These are phyloP conservation scores for Antennarius maculatus DNA, from an alignment of 2,797 vertebrate genomes.

Conservation along the genomic window DNA sequence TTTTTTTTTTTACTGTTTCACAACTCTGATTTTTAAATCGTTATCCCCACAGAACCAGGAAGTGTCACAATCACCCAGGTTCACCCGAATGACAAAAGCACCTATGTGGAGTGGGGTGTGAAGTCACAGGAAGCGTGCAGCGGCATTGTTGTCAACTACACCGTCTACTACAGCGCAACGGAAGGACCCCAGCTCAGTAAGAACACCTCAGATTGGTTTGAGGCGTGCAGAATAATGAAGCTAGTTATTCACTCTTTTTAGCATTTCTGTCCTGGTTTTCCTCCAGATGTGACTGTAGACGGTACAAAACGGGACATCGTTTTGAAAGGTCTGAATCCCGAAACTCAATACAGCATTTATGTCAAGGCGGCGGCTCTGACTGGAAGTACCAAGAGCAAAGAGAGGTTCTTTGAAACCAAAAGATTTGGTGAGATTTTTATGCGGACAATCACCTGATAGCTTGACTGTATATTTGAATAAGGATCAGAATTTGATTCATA, in stretches of 20 bases:
- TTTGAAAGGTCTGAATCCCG: conserved; percentile 62
- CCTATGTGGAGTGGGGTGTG: conserved; percentile 62
- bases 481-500: not conserved
- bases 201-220: conserved; percentile 5
- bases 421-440: conserved; percentile 62
- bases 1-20: not conserved
- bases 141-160: conserved; percentile 58
- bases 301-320: not conserved
- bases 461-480: too few species aligned
- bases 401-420: conserved; percentile 61
- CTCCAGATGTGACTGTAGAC: conserved; percentile 66
- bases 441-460: too few species aligned
- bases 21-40: not conserved
- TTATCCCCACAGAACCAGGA: conserved; percentile 51
- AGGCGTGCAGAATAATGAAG: not conserved
- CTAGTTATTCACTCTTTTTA: not conserved
- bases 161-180: conserved; percentile 49
- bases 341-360: conserved; percentile 58
- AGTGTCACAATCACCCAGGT: conserved; percentile 22
- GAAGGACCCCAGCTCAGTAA: conserved; percentile 40
- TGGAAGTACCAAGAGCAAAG: conserved; percentile 43
- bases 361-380: conserved; percentile 56
- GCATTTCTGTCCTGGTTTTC: conserved; percentile 17
- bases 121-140: conserved; percentile 53
- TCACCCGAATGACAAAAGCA: conserved; percentile 41